These are phyloP conservation scores for Gobiocypris rarus DNA, from an alignment of 2,113 vertebrate genomes.

Conservation along the genomic window DNA sequence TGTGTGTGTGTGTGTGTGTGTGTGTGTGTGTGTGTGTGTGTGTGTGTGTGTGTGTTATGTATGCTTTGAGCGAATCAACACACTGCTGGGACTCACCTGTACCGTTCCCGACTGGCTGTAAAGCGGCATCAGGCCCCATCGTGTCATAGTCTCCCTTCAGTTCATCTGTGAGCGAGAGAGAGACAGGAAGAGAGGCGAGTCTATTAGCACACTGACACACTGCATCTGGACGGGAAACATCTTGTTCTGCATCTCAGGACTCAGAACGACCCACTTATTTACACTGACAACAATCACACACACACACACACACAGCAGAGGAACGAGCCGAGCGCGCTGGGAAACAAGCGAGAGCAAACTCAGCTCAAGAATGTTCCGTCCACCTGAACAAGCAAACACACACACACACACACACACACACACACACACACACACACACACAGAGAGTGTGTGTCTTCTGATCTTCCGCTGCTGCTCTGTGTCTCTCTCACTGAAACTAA, in stretches of 20 bases:
- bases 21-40: too few relatives aligned
- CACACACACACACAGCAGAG: neutral
- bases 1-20: too few relatives aligned
- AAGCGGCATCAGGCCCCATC: conserved; percentile 88
- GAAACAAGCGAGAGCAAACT: conserved; percentile 61
- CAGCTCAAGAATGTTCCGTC: conserved; percentile 63
- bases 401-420: conserved; percentile 54
- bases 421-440: too few relatives aligned
- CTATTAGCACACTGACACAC: conserved; percentile 60
- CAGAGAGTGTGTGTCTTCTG: too few relatives aligned
- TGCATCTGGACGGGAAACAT: conserved; percentile 52
- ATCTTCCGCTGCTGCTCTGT: neutral
- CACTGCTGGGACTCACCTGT: conserved; percentile 84
- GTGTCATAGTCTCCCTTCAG: conserved; percentile 97
- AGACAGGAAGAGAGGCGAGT: conserved; percentile 51
- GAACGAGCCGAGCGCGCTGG: neutral
- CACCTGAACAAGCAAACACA: conserved; percentile 73
- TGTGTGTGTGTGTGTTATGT: too few relatives aligned
- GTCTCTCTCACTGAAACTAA: neutral
- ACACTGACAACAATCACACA: conserved; percentile 81
- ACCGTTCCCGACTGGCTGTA: conserved; percentile 90
- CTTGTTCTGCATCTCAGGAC: conserved; percentile 16
- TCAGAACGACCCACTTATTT: conserved; percentile 78
- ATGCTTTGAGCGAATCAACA: neutral
- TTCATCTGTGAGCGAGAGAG: conserved; percentile 84